These are phyloP conservation scores for Sinocyclocheilus grahami DNA, from an alignment of 2,113 vertebrate species.

Conservation along the genomic window DNA sequence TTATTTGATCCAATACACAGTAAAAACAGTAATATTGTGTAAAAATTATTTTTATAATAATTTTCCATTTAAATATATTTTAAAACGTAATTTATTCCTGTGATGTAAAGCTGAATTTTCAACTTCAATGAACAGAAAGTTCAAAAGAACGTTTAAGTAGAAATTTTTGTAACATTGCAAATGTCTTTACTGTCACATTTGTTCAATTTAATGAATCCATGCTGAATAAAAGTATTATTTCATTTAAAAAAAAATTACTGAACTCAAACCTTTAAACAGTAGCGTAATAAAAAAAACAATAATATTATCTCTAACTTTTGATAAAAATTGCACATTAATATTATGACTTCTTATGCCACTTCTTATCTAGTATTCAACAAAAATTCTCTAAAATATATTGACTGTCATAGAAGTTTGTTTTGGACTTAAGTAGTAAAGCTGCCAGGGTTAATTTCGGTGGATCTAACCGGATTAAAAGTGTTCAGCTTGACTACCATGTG, in stretches of 20 bases:
- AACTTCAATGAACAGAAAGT: background rate
- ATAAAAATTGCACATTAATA: background rate
- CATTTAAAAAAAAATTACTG: no score
- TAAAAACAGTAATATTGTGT: background rate
- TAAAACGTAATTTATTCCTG: background rate
- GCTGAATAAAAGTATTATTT: no score
- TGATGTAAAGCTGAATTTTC: background rate
- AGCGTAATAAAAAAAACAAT: background rate
- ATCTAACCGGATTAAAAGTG: conserved; percentile 36
- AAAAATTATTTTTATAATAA: no score
- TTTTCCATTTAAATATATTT: no score
- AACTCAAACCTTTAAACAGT: no score
- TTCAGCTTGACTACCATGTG: conserved; percentile 23
- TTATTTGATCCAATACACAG: background rate
- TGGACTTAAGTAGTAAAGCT: background rate
- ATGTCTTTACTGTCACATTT: background rate
- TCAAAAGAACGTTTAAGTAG: background rate
- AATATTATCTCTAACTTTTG: background rate
- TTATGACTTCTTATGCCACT: background rate
- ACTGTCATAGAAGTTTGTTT: background rate
- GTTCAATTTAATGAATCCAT: no score
- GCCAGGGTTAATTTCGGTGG: conserved; percentile 21
- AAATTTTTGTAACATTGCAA: background rate
- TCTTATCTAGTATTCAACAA: background rate
- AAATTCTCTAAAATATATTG: background rate